Conservation (phyloP, 2,797 vertebrate species). For the Pempheris klunzingeri region DNA sequence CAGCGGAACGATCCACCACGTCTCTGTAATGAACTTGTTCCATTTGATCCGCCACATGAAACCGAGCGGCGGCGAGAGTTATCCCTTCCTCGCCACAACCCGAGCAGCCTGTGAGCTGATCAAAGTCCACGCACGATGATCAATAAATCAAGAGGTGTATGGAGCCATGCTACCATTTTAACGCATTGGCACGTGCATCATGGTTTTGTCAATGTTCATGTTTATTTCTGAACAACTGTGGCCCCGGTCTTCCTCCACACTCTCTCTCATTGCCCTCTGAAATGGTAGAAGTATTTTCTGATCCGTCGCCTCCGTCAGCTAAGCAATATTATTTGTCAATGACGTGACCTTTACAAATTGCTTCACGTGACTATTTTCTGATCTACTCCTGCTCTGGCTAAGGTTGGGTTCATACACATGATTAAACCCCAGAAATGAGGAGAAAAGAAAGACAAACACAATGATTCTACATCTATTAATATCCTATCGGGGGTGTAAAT, state of each 20-base stretch:
- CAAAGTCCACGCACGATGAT: constrained; percentile 11
- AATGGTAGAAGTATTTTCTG: background rate
- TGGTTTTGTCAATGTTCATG: background rate
- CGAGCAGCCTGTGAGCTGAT: background rate
- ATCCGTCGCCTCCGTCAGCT: background rate
- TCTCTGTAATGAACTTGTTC: constrained; percentile 72
- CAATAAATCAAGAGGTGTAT: constrained; percentile 10
- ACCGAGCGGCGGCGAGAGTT: constrained; percentile 5
- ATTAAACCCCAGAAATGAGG: background rate
- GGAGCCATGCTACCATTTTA: background rate
- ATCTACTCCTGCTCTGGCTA: background rate
- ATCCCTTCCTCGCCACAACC: constrained; percentile 9
- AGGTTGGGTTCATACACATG: background rate
- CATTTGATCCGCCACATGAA: constrained; percentile 41
- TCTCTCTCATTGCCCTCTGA: background rate
- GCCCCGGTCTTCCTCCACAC: background rate
- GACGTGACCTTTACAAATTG: constrained; percentile 10
- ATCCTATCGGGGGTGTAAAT: no score
- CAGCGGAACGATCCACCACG: constrained; percentile 56
- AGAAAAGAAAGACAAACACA: background rate
- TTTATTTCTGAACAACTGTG: background rate
- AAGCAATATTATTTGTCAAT: background rate
- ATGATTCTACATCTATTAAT: no score
- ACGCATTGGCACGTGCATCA: background rate
- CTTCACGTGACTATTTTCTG: background rate